Conservation (phyloP, 1,140 invertebrate species). For the Lysiphlebus fabarum region DNA sequence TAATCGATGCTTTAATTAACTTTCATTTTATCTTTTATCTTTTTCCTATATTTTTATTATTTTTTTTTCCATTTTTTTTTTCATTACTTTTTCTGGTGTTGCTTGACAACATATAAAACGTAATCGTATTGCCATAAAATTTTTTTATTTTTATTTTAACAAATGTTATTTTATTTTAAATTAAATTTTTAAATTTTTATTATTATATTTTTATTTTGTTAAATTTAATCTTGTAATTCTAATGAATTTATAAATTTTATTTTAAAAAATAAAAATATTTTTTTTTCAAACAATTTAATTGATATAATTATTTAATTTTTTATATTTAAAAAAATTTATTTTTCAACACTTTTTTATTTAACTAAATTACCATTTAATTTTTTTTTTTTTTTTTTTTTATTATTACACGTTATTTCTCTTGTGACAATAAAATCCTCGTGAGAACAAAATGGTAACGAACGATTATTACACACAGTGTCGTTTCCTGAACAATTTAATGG, state of each 20-base stretch:
- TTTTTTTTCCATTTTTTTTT: no score
- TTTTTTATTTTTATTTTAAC: no score
- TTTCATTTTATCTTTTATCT: neutral
- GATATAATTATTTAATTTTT: conserved; percentile 10
- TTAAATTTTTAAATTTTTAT: no score
- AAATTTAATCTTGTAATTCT: no score
- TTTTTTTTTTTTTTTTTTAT: conserved; percentile 7
- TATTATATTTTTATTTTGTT: no score
- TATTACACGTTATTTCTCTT: neutral
- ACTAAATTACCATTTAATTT: conserved; percentile 5
- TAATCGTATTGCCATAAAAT: no score
- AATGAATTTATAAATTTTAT: neutral
- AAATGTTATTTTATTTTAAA: no score
- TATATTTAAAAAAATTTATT: conserved; percentile 8
- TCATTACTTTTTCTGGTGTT: no score
- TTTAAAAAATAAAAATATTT: conserved; percentile 4
- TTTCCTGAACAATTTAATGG: neutral
- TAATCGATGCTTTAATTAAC: conserved; percentile 1
- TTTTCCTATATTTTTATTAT: no score
- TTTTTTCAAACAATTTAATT: conserved; percentile 8
- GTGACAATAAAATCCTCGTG: conserved; percentile 12
- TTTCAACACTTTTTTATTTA: neutral
- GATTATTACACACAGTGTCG: conserved; percentile 11
- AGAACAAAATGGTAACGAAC: conserved; percentile 7
- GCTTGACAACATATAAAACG: no score